phyloP scores from a whole-genome alignment of 2,797 vertebrate genomes.

The Petrocephalus schoutedeni region DNA sequence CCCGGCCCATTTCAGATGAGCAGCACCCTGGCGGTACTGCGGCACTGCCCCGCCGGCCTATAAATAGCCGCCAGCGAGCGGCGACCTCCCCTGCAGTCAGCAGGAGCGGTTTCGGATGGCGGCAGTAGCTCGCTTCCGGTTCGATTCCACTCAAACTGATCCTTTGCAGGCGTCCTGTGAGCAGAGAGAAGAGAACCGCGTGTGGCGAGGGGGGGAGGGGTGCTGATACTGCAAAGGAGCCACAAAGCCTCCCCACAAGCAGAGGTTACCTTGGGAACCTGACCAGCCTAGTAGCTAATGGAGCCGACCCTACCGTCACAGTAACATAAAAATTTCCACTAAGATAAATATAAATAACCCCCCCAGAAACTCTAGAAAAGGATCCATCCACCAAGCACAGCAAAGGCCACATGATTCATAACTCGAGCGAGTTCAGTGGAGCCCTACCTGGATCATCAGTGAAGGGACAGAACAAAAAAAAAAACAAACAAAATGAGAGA shows the following conservation, averaged over 20 bases:
- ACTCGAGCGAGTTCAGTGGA: neutral
- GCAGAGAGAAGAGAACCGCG: neutral
- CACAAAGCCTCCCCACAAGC: neutral
- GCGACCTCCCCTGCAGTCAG: neutral
- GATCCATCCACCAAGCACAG: neutral
- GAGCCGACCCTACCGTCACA: neutral
- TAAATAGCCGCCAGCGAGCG: neutral
- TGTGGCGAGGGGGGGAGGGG: neutral
- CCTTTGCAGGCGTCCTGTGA: neutral
- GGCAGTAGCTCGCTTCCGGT: neutral
- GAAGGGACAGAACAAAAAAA: neutral
- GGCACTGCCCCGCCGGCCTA: neutral
- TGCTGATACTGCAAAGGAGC: conserved; percentile 6
- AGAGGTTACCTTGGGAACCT: neutral
- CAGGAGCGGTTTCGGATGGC: neutral
- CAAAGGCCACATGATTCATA: neutral
- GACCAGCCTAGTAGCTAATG: neutral
- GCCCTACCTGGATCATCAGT: neutral
- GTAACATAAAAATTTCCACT: neutral
- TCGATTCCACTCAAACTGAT: neutral
- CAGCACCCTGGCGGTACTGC: neutral
- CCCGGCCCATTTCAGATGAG: neutral
- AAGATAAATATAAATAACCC: neutral
- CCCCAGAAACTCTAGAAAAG: neutral
- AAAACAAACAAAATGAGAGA: neutral